Percentiles rank a stretch among this genome's conserved stretches.
These are phyloP conservation scores for Neomicropteryx cornuta DNA, from an alignment of 1,140 invertebrate species.

Conservation along the genomic window DNA sequence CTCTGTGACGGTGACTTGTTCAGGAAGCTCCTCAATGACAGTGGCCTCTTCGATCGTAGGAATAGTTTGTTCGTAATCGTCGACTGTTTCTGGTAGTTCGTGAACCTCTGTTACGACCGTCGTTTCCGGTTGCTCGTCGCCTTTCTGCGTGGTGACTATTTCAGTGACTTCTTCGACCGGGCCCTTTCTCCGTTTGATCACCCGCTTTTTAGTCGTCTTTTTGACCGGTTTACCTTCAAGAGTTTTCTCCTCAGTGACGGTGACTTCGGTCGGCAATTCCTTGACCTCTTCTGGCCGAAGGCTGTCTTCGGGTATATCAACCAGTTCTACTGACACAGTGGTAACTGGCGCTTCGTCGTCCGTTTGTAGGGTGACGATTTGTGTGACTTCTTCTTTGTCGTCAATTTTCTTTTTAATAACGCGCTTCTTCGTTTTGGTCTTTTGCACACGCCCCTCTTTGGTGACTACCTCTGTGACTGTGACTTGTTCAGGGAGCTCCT, in stretches of 20 bases:
- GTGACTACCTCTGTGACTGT: constrained; percentile 10
- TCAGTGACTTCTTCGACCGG: constrained; percentile 6
- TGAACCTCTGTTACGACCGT: no score
- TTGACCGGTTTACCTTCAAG: no score
- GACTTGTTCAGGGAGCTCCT: constrained; percentile 11
- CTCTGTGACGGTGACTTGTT: constrained; percentile 20
- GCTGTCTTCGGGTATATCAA: no score
- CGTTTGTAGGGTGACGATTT: constrained; percentile 25
- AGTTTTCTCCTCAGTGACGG: no score
- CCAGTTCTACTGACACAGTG: no score
- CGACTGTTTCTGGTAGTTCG: no score
- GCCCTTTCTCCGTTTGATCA: no score
- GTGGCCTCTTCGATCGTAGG: constrained; percentile 4
- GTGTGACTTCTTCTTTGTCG: constrained; percentile 24
- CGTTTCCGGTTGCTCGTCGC: constrained; percentile 16
- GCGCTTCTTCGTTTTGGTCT: constrained; percentile 29
- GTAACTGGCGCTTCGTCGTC: constrained; percentile 21
- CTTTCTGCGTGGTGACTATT: background rate
- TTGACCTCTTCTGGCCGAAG: no score
- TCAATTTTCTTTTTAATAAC: constrained; percentile 25
- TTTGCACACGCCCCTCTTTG: constrained; percentile 22
- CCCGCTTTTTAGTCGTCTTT: no score
- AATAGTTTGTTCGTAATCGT: no score
- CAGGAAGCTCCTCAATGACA: constrained; percentile 17
- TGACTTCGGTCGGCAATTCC: no score